These are phyloP conservation scores for Latrodectus hesperus DNA, from an alignment of 2,888 invertebrate genomes.

Conservation along the genomic window DNA sequence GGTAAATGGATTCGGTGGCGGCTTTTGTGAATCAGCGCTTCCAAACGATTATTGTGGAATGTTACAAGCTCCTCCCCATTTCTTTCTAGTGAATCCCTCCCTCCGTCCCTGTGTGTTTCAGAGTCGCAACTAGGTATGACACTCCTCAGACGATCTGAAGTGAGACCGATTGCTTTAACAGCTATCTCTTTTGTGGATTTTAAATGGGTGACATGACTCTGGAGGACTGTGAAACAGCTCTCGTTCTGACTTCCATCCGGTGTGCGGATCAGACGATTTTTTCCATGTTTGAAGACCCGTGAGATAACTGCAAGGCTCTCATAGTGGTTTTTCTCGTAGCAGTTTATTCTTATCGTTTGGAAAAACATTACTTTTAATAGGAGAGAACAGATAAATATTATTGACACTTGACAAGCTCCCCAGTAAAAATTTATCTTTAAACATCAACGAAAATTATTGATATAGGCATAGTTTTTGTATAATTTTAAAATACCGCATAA, in stretches of 20 bases:
- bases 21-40: constrained; percentile 42
- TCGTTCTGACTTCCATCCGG: not conserved
- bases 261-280: too few species aligned
- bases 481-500: too few species aligned
- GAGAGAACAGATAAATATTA: too few species aligned
- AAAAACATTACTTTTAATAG: too few species aligned
- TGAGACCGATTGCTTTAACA: constrained; percentile 41
- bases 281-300: not conserved
- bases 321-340: too few species aligned
- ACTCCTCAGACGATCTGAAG: constrained; percentile 28
- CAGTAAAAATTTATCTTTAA: too few species aligned
- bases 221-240: too few species aligned
- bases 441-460: too few species aligned
- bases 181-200: constrained; percentile 15
- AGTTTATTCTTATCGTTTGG: too few species aligned
- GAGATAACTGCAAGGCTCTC: not conserved
- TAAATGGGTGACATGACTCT: constrained; percentile 7
- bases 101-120: constrained; percentile 9
- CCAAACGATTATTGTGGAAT: constrained; percentile 51
- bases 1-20: constrained; percentile 41
- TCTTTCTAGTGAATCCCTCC: constrained; percentile 5
- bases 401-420: too few species aligned
- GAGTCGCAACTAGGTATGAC: constrained; percentile 5
- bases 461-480: too few species aligned
- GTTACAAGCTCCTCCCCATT: constrained; percentile 18